A percentile compares a stretch with the other conserved stretches of the same genome.
phyloP scores from a whole-genome alignment of 2,113 vertebrate species.

The Megaceryle maxima region DNA sequence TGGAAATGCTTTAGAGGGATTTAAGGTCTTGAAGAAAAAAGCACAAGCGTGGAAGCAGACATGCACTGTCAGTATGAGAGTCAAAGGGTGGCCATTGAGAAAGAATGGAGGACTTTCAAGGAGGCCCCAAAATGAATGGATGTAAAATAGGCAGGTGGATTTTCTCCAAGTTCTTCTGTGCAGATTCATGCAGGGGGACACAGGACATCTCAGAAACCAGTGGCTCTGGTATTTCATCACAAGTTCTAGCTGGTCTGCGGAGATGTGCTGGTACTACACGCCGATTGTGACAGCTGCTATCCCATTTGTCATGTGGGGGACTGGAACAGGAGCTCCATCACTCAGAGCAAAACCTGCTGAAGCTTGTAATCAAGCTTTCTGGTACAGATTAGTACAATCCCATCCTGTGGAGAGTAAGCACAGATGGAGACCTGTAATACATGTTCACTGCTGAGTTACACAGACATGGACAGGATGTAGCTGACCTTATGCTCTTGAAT shows the following conservation, averaged over 20 bases:
- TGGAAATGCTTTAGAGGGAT: neutral
- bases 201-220: neutral
- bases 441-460: neutral
- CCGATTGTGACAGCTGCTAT: neutral
- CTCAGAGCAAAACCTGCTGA: slow-evolving; percentile 6
- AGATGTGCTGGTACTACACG: neutral
- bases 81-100: neutral
- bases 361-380: slow-evolving; percentile 27
- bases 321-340: neutral
- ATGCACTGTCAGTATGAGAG: fast-evolving
- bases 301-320: neutral
- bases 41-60: neutral
- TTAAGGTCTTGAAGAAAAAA: neutral
- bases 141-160: neutral
- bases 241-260: neutral
- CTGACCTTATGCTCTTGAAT: neutral
- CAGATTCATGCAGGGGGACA: neutral
- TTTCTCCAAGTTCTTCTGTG: neutral
- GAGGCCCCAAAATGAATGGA: neutral
- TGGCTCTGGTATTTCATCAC: neutral
- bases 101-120: neutral
- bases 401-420: neutral
- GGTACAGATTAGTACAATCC: neutral
- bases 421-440: slow-evolving; percentile 35
- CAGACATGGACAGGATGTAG: neutral